Evolutionary conservation across 2,888 invertebrate species (phyloP), one percentile per base, ranked within the genome.

Genomic region (Dicyrtoma fusca): DNA sequence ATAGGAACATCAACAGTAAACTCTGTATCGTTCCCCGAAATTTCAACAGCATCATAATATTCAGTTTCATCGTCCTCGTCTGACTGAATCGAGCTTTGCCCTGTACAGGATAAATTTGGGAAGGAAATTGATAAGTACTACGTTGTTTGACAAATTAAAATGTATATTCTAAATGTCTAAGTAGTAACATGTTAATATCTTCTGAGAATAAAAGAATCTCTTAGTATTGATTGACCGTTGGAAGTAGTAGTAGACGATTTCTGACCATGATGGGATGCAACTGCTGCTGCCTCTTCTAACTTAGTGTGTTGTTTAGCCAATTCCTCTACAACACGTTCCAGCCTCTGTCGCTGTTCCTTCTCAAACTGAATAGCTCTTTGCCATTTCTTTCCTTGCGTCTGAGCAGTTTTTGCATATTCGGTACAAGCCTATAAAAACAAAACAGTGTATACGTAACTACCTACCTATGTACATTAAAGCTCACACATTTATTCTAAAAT

Each of bases 321-420:
- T 82, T 97, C 96, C 83, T 99, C 98, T 17, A 99, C 95, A 86
- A 99, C 94, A 82, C 97, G 97, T 82, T 97, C 95, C 76, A 97
- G 86, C 61, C 95, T 88, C 83, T 91, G 88, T 82, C 96, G 90
- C 85, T 97, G 96, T 79, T 97, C 96, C 23, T 97, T 90, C 83
- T 99, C 97, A 84, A 95, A 94, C 81, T 96, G 94, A 76, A 98
- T 85, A 83, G 95, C 89, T 80, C 93, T 91, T 79, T 92, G 92
- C 94, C 97, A 94, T 80, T 96, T 93, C 73, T 92, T 90, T 65
- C 94, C 94, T 80, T 97, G 95, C 26, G 89, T 89, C 81, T 95
- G 92, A 14, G 96, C 95, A 73, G 95, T 88, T 81, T 91, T 91
- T 82, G 96, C 88, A 85, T 95, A 97, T 82, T 97, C 97, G 64